Evolutionary conservation across 2,797 vertebrate genomes (phyloP), one percentile per base, ranked within the genome.

Genomic region (Centroberyx gerrardi): DNA sequence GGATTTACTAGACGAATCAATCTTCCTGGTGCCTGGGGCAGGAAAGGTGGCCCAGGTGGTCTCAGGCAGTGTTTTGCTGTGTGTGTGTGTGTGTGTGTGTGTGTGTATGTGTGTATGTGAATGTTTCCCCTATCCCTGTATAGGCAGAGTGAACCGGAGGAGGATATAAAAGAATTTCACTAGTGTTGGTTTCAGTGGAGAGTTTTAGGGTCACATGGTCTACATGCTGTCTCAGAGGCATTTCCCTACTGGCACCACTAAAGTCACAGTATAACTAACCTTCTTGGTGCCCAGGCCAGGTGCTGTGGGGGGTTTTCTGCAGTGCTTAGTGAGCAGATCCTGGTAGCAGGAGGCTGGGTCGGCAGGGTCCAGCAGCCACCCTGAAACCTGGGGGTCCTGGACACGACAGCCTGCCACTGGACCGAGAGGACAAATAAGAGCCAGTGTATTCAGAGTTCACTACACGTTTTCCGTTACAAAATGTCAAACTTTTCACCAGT

Each of bases 321-420:
- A 89, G 90, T 97, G 92, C 88, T 96, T 97, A 62, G 74, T 80
- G 48, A 97, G 90, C 72, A 99, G 95, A 38, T 94, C 88, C 67
- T 94, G 91, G 92, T 95, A 99, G 61, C 94, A 95, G 54, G 95
- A 92, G 36, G 93, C 90, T 0, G 95, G 92, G 72, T 97, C 95
- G 0, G 92, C 86, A 17, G 97, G 97, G 79, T 98, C 96, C 84
- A 98, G 90, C 7, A 99, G 94, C 98, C 97, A 98, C 0, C 95
- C 96, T 17, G 97, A 96, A 75, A 98, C 95, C 89, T 96, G 95
- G 36, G 97, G 97, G 85, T 98, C 97, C 33, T 97, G 90, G 48
- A 97, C 84, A 0, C 89, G 83, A 85, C 93, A 95, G 49, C 81
- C 85, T 12, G 93, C 92, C 88, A 95, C 97, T 99, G 70, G 3